Base-by-base conservation (phyloP, 2,888 invertebrate species). In the Alloplasta piceator region DNA sequence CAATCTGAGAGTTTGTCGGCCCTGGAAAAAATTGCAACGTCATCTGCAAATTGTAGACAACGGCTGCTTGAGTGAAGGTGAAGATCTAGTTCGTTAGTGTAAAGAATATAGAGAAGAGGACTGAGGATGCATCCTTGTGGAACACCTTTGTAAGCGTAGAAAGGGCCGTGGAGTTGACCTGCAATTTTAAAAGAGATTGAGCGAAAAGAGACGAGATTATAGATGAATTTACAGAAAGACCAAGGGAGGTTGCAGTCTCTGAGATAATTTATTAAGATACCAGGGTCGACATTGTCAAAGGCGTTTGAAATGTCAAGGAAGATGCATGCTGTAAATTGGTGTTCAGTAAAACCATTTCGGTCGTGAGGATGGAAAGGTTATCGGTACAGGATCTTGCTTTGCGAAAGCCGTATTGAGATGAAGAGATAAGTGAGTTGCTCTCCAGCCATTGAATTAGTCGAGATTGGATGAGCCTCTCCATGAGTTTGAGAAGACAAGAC, bases 21-120 rank as follows among this genome's bases (percentile, higher is more conserved):
- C 16, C 38, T 60, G 0, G 67, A 63, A 12, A 38, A 52, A 7
- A 80, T 61, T 0, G 7, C 80, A 0, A 73, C 10, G 9, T 78
- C 81, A 36, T 78, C 81, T 0, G 74, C 81, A 46, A 82, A 82
- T 16, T 78, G 60, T 1, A 73, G 66, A n/a, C 66, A 68, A 12
- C 50, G 36, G 26, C 72, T 61, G 1, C 4, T 4, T 0, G 38
- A 16, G 26, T 76, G 61, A 1, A 72, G 39, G 1, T 64, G 55
- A 5, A 7, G 5, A 1, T 73, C 55, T 4, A 73, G 36, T 26
- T 63, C 5, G 14, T 64, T 73, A 4, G 63, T 73, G 41, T 78
- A 78, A 1, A 78, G 36, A 0, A 74, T 66, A 9, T 74, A 75
- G 0, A 82, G 60, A 7, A 70, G 73, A 2, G 71, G 70, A 41